Evolutionary conservation across 2,113 vertebrate species (phyloP).

Genomic region (Cisticola juncidis): DNA sequence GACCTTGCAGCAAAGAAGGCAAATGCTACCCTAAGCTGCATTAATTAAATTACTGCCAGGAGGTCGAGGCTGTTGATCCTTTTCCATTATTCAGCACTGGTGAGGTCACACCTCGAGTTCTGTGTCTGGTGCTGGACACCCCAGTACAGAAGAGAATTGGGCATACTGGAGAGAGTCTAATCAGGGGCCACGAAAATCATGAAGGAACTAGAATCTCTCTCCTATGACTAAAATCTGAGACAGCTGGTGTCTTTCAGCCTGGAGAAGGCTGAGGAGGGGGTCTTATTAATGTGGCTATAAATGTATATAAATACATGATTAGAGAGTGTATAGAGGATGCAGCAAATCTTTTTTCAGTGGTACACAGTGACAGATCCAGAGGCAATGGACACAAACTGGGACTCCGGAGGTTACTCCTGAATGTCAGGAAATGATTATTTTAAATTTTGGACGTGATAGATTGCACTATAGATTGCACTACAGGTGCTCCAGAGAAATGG

Average conservation of each 20-base stretch:
- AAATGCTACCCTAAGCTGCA: not conserved
- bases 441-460: not conserved
- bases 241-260: not conserved
- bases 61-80: not conserved
- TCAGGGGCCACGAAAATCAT: not conserved
- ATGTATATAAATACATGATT: not conserved
- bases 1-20: not conserved
- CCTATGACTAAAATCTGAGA: not conserved
- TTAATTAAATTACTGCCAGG: not conserved
- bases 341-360: not conserved
- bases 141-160: not conserved
- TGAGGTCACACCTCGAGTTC: not conserved
- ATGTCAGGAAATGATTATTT: not conserved
- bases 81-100: not conserved
- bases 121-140: not conserved
- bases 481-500: not conserved
- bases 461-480: not conserved
- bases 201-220: not conserved
- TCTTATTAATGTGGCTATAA: not conserved
- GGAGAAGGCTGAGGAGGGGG: not conserved
- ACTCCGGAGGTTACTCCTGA: not conserved
- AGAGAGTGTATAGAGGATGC: not conserved
- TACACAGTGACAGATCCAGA: not conserved
- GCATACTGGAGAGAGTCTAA: not conserved
- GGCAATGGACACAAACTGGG: not conserved